Conservation (phyloP, 2,797 vertebrate genomes). For the Natrix natrix region DNA sequence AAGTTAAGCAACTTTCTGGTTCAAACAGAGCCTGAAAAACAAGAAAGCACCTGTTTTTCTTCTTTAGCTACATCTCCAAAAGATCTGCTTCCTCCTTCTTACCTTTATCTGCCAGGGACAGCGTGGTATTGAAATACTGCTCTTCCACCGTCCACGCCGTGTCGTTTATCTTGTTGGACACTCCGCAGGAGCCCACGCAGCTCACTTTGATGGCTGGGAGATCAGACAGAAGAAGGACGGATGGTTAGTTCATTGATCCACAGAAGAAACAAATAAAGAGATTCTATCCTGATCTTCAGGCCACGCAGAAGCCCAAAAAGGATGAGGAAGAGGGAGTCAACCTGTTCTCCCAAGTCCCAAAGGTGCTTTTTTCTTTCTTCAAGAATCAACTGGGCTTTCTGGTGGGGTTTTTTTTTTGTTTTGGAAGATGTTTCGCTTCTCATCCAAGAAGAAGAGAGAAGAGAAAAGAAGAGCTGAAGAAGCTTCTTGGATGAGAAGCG, state of each 20-base stretch:
- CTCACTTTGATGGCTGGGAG: constrained; percentile 89
- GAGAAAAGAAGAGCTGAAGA: no score
- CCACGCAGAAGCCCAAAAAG: no score
- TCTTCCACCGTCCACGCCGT: constrained; percentile 84
- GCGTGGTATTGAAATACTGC: constrained; percentile 89
- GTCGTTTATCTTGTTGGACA: constrained; percentile 89
- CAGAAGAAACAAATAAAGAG: background rate
- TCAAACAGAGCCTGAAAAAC: background rate
- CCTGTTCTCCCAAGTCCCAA: no score
- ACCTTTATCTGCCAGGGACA: constrained; percentile 96
- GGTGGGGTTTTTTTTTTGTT: no score
- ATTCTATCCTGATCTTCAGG: background rate
- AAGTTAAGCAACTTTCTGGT: background rate
- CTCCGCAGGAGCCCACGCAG: constrained; percentile 89
- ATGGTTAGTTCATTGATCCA: background rate
- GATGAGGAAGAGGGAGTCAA: no score
- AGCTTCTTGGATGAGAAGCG: no score
- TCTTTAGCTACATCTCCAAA: background rate
- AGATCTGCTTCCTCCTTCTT: constrained; percentile 18
- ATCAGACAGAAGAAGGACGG: background rate
- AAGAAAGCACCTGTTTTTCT: background rate
- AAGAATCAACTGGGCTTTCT: no score
- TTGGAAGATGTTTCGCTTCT: no score
- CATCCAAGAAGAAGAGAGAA: no score
- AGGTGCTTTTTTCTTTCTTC: no score